Evolutionary conservation across 2,797 vertebrate genomes (phyloP).

Genomic region (Aulostomus chinensis): DNA sequence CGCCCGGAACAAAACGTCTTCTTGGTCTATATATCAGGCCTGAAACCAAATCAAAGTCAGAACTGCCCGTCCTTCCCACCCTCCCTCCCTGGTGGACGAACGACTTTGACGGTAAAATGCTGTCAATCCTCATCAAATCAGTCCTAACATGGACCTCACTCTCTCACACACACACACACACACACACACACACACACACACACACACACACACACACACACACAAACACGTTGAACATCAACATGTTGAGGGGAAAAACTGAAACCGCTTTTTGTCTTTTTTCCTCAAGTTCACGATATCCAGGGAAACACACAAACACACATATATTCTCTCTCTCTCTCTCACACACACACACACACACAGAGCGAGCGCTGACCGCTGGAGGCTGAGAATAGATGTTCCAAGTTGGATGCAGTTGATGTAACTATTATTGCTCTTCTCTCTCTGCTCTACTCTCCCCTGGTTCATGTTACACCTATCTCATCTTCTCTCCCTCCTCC

Average conservation of each 20-base stretch:
- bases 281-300: conserved; percentile 36
- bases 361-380: conserved; percentile 52
- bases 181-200: neutral
- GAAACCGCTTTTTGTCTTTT: too few relatives aligned
- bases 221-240: neutral
- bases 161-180: neutral
- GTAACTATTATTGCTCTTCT: conserved; percentile 68
- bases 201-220: neutral
- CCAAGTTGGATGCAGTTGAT: conserved; percentile 66
- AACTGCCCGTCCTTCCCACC: conserved; percentile 26
- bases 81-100: conserved; percentile 23
- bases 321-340: too few relatives aligned
- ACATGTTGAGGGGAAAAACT: too few relatives aligned
- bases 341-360: conserved; percentile 14
- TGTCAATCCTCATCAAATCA: conserved; percentile 52
- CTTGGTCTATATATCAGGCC: conserved; percentile 24
- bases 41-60: conserved; percentile 35
- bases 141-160: neutral
- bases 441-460: conserved; percentile 48
- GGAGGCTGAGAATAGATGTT: conserved; percentile 70
- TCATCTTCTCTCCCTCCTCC: conserved; percentile 56
- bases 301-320: conserved; percentile 19
- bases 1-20: conserved; percentile 29
- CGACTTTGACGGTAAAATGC: conserved; percentile 50
- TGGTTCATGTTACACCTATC: conserved; percentile 70